Conservation (phyloP, 1,140 invertebrate genomes). For the Rhagoletis pomonella region DNA sequence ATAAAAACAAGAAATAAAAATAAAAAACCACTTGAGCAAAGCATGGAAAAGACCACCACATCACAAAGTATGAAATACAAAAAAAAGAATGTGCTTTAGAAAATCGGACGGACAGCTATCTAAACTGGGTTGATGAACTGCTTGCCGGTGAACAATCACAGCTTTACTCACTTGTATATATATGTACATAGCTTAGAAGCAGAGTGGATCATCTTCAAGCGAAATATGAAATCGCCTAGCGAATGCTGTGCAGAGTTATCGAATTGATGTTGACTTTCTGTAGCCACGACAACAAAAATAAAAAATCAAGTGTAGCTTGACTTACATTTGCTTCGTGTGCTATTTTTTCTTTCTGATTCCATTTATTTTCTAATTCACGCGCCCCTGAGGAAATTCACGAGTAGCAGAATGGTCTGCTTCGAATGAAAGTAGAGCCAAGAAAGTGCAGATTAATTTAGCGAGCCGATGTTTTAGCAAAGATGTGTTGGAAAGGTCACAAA, state of each 20-base stretch:
- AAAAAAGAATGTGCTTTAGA: background rate
- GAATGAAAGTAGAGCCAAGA: too few species aligned
- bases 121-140: conserved; percentile 23
- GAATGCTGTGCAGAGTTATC: background rate
- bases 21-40: background rate
- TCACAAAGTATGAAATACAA: background rate
- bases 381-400: too few species aligned
- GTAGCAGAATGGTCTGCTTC: too few species aligned
- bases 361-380: background rate
- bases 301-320: background rate
- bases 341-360: background rate
- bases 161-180: background rate
- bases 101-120: background rate
- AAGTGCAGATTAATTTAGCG: too few species aligned
- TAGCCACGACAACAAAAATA: background rate
- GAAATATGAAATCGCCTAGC: background rate
- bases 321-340: background rate
- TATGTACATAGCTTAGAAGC: background rate
- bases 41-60: background rate
- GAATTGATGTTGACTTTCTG: background rate
- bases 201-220: background rate
- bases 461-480: too few species aligned
- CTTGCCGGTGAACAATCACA: background rate
- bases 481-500: too few species aligned
- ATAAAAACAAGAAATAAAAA: too few species aligned